Evolutionary conservation across 1,140 invertebrate genomes (phyloP).

Genomic region (Laupala kohalensis): DNA sequence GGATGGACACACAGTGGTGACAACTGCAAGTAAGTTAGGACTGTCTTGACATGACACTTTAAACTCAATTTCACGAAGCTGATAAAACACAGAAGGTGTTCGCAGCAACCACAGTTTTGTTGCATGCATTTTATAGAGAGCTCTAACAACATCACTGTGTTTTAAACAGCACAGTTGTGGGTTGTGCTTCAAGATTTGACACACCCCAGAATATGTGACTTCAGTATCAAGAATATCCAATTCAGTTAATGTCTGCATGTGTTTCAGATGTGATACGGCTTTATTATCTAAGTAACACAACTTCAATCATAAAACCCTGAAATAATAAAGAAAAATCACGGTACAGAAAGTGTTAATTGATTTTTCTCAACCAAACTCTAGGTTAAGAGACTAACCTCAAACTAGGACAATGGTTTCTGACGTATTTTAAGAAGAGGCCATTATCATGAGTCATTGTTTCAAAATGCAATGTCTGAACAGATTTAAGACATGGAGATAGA

Average conservation of each 20-base stretch:
- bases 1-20: slow-evolving; percentile 5
- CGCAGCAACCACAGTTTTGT: slow-evolving; percentile 1
- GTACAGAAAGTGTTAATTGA: background rate
- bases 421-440: slow-evolving; percentile 13
- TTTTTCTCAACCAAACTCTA: background rate
- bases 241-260: slow-evolving; percentile 10
- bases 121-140: slow-evolving; percentile 13
- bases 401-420: slow-evolving; percentile 14
- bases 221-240: slow-evolving; percentile 15
- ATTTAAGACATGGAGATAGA: slow-evolving; percentile 11
- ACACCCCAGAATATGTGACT: slow-evolving; percentile 11
- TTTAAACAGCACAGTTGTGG: slow-evolving; percentile 12
- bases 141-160: slow-evolving; percentile 13
- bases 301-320: slow-evolving; percentile 13
- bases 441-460: slow-evolving; percentile 13
- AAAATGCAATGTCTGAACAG: slow-evolving; percentile 10
- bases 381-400: slow-evolving; percentile 10
- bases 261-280: slow-evolving; percentile 11
- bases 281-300: slow-evolving; percentile 15
- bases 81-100: background rate
- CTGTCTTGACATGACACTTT: slow-evolving; percentile 8
- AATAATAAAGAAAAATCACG: too few relatives aligned
- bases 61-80: slow-evolving; percentile 2
- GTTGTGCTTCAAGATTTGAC: slow-evolving; percentile 11
- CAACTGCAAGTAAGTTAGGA: slow-evolving; percentile 5